These are phyloP conservation scores for Molorchus minor DNA, from an alignment of 2,888 invertebrate genomes.

Conservation along the genomic window DNA sequence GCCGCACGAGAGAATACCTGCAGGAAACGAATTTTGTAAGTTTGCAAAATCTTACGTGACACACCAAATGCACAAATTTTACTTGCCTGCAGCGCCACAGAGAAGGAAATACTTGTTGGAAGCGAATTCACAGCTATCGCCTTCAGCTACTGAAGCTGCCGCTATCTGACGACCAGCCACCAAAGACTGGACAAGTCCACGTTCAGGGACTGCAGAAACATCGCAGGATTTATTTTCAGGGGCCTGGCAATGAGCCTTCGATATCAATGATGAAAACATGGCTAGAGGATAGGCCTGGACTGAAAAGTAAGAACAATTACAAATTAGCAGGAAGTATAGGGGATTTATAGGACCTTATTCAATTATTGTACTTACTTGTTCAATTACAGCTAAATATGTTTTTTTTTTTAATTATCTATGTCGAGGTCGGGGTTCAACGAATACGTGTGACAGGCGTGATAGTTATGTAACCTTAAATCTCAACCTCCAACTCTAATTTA, in stretches of 20 bases:
- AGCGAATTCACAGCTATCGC: slow-evolving; percentile 82
- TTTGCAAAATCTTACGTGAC: not conserved
- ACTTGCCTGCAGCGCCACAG: slow-evolving; percentile 88
- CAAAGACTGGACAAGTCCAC: slow-evolving; percentile 55
- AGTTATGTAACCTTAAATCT: slow-evolving; percentile 1
- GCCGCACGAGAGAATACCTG: slow-evolving; percentile 72
- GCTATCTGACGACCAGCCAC: slow-evolving; percentile 57
- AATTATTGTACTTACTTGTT: not conserved
- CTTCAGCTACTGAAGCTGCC: slow-evolving; percentile 39
- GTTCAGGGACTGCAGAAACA: slow-evolving; percentile 15
- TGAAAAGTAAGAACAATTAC: too few relatives aligned
- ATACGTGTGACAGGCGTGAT: not conserved
- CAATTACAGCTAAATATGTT: not conserved
- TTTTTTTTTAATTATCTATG: not conserved
- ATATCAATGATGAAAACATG: not conserved
- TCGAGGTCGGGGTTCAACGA: not conserved
- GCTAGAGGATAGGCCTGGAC: too few relatives aligned
- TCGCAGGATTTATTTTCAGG: not conserved
- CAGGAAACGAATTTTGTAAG: slow-evolving; percentile 19
- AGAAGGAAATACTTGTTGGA: slow-evolving; percentile 89
- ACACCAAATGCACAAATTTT: not conserved
- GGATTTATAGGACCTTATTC: not conserved
- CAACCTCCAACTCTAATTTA: not conserved
- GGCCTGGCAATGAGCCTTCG: not conserved
- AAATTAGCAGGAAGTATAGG: not conserved